Conservation (phyloP, 92 coral and sea anemone genomes). For the Phymanthus crucifer region DNA sequence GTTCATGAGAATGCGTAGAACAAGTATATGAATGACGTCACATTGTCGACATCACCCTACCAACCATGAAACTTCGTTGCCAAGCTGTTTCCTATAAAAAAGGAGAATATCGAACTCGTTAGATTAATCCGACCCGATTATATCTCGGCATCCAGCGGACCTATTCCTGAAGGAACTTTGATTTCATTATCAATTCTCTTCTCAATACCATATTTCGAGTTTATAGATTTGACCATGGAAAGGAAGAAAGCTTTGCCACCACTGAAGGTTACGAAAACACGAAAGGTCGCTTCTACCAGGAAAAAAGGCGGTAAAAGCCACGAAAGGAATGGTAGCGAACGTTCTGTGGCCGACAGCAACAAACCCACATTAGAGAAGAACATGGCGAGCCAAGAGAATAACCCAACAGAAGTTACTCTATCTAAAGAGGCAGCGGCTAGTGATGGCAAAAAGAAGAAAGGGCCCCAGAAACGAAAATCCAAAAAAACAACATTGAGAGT, state of each 20-base stretch:
- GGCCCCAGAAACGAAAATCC: neutral
- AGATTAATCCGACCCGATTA: too few relatives aligned
- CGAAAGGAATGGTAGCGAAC: neutral
- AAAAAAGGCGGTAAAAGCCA: neutral
- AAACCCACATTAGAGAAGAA: neutral
- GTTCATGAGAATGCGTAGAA: neutral
- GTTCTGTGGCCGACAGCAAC: neutral
- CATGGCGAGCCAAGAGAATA: neutral
- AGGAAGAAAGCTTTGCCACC: neutral
- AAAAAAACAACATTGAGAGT: neutral
- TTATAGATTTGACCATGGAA: neutral
- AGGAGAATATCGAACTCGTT: too few relatives aligned
- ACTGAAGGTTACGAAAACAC: neutral
- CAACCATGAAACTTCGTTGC: neutral
- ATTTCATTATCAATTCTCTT: too few relatives aligned
- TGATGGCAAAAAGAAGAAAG: neutral
- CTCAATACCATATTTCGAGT: too few relatives aligned
- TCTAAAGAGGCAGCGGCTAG: neutral
- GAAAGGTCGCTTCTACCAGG: neutral
- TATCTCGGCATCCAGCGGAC: too few relatives aligned
- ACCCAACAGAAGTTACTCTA: neutral
- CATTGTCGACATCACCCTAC: neutral
- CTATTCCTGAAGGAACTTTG: too few relatives aligned
- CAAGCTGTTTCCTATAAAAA: too few relatives aligned
- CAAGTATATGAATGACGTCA: neutral